Evolutionary conservation across 1,140 invertebrate species (phyloP), one percentile per base, ranked within the genome.

Genomic region (Luehdorfia chinensis): DNA sequence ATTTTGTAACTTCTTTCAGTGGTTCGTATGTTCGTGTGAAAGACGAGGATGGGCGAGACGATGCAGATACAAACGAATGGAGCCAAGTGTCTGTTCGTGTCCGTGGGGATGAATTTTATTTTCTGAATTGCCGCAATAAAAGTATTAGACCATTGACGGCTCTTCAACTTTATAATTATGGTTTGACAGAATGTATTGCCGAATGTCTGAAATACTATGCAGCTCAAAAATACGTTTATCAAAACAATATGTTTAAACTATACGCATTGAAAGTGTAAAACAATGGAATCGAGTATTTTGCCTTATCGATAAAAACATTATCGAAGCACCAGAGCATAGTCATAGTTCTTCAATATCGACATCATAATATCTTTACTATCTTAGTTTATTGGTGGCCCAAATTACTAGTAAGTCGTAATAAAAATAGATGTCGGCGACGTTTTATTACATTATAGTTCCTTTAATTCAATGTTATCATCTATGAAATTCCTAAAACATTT

Each of bases 1-100:
- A 78, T 80, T 84, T 78, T 63, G 54, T 52, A 65, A 50, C 51
- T 54, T 62, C 49, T 32, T 43, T 55, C 47, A 59, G 51, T n/a
- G n/a, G n/a, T 46, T 66, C 58, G 50, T 47, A 18, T 15, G 16
- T 45, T 27, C 25, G 49, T 18, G 48, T 30, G 50, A 16, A 52
- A 69, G 53, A 45, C 50, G 50, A 41, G 45, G 60, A 66, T 11
- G 28, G 33, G 1, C 18, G 34, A 68, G 63, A 72, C 62, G 64
- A 71, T 59, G 55, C 59, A 64, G 60, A 57, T 73, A 70, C 72
- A 65, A 78, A 75, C 72, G 76, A 76, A n/a, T n/a, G n/a, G n/a
- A n/a, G n/a, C n/a, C n/a, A n/a, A n/a, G 61, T 74, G 67, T 75
- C 69, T n/a, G n/a, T n/a, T n/a, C 66, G 65, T 70, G 57, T 56